Base-by-base conservation (phyloP, 2,113 vertebrate genomes). In the Panurus biarmicus region DNA sequence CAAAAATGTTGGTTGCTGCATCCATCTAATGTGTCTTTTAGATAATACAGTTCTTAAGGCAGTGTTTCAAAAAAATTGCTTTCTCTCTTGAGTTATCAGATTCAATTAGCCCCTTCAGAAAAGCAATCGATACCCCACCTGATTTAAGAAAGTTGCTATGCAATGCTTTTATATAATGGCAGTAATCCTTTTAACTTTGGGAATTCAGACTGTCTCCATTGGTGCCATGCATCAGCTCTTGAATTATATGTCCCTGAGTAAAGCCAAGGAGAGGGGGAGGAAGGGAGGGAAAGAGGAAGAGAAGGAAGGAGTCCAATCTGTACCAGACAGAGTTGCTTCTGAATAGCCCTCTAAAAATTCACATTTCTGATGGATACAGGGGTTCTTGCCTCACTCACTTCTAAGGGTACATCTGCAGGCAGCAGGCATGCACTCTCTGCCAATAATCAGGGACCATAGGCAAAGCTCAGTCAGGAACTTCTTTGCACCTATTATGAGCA, bases 81-180 rank as follows among this genome's bases (percentile, higher is more conserved):
- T 92, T 31, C n/a, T 95, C 21, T 78, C 36, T 71, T 80, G 71
- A 82, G 70, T 89, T 94, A 92, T 89, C 77, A 95, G 74, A 92
- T 94, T 95, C 88, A 90, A 75, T 93, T 89, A 95, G 64, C 16
- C 56, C 54, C n/a, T 73, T 93, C 78, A 89, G 66, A 82, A 89
- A 80, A 67, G 60, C 60, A 94, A 93, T 95, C 53, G 0, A 96
- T 96, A 92, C 2, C 11, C 12, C 12, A 73, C 35, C 48, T 83
- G 71, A 87, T 92, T 93, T 86, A 94, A 94, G 92, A 69, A 95
- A 83, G 80, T 70, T 87, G 44, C 75, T 83, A 44, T 29, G n/a
- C 40, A 76, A 45, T 80, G 38, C 25, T 87, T 91, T 75, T 69
- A 31, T 65, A 58, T 44, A 86, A 80, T 33, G 50, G 54, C 60